phyloP scores from a whole-genome alignment of 2,113 vertebrate species.

The Thinocorus orbignyianus region DNA sequence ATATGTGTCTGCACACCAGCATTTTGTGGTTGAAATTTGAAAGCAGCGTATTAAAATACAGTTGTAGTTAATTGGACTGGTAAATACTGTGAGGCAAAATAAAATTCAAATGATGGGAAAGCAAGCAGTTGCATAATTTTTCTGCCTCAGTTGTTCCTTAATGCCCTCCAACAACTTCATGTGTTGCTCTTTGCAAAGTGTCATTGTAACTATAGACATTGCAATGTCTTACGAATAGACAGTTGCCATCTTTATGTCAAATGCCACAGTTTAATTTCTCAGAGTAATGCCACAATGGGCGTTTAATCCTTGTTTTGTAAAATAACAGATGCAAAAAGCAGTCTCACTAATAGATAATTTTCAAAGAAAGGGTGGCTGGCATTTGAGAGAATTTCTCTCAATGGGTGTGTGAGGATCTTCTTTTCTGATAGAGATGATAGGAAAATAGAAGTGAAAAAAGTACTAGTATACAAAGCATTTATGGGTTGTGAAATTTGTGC shows the following conservation, averaged over 20 bases:
- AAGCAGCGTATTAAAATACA: background rate
- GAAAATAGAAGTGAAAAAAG: background rate
- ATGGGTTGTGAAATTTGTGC: background rate
- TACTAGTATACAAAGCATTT: background rate
- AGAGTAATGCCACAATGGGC: background rate
- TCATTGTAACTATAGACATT: background rate
- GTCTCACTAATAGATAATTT: background rate
- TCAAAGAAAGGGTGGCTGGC: background rate
- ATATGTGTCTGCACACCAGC: background rate
- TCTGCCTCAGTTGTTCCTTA: background rate
- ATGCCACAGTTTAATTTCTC: background rate
- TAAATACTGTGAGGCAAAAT: background rate
- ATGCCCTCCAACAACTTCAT: background rate
- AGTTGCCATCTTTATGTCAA: background rate
- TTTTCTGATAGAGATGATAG: background rate
- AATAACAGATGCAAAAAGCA: background rate
- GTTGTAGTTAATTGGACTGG: background rate
- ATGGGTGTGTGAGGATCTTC: background rate
- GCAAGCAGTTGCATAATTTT: background rate
- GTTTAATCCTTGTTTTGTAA: background rate
- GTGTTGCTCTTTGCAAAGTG: background rate
- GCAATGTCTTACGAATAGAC: background rate
- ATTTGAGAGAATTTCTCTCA: background rate
- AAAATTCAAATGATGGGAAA: background rate
- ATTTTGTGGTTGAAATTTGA: background rate